Conservation (phyloP, 2,888 invertebrate genomes). For the Mesorhabditis belari region DNA sequence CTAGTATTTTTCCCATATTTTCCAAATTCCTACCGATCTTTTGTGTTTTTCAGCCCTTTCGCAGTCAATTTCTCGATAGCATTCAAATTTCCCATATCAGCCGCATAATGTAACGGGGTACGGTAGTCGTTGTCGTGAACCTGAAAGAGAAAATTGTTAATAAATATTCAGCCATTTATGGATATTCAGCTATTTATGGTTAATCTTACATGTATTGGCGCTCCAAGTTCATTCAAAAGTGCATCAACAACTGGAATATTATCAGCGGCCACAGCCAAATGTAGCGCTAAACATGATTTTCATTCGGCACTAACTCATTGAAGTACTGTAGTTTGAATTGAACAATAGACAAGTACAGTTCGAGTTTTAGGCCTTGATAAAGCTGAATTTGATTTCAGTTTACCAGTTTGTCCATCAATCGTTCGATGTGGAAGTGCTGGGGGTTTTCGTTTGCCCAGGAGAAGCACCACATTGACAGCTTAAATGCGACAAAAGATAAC, state of each 20-base stretch:
- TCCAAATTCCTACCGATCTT: conserved; percentile 1
- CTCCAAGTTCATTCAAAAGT: conserved; percentile 18
- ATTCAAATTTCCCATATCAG: conserved; percentile 25
- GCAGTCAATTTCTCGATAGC: conserved; percentile 31
- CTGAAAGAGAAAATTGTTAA: conserved; percentile 9
- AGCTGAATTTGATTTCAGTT: too few relatives aligned
- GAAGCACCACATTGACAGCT: conserved; percentile 32
- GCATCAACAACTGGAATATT: conserved; percentile 33
- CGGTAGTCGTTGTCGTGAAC: conserved; percentile 36
- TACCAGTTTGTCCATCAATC: conserved; percentile 6
- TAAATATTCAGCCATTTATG: not conserved
- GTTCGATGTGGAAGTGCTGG: conserved; percentile 12
- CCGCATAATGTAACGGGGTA: conserved; percentile 42
- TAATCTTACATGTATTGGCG: conserved; percentile 11
- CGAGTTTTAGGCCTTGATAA: too few relatives aligned
- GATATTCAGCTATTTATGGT: not conserved
- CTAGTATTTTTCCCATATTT: too few relatives aligned
- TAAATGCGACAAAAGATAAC: not conserved
- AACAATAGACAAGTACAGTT: too few relatives aligned
- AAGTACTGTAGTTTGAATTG: too few relatives aligned
- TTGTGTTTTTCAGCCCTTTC: conserved; percentile 27
- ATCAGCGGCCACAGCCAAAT: conserved; percentile 45
- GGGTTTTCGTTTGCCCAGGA: conserved; percentile 29
- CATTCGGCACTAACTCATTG: too few relatives aligned
- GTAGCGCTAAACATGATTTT: conserved; percentile 41